phyloP scores from a whole-genome alignment of 2,888 invertebrate species.

The Drosophila testacea region DNA sequence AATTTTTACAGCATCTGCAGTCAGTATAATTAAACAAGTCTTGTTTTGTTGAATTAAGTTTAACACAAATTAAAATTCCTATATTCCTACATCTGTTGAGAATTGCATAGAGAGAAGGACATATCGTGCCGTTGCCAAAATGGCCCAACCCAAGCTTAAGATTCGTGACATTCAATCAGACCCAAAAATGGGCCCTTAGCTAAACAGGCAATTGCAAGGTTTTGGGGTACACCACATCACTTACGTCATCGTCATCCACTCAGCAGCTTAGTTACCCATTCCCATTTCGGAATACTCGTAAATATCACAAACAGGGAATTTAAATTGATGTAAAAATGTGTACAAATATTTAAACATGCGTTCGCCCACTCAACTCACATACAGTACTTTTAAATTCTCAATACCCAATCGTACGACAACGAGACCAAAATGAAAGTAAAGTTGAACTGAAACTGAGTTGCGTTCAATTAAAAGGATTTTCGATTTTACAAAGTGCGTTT shows the following conservation, averaged over 20 bases:
- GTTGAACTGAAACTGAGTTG: slow-evolving; percentile 61
- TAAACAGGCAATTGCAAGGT: slow-evolving; percentile 35
- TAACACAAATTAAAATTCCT: background rate
- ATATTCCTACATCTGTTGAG: background rate
- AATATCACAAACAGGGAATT: slow-evolving; percentile 67
- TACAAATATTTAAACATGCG: slow-evolving; percentile 71
- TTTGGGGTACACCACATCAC: slow-evolving; percentile 49
- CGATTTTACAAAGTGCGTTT: slow-evolving; percentile 77
- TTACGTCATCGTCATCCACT: slow-evolving; percentile 48
- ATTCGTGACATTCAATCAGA: slow-evolving; percentile 44
- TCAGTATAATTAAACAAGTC: background rate
- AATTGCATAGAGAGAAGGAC: background rate
- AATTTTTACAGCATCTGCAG: background rate
- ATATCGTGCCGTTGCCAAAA: slow-evolving; percentile 8
- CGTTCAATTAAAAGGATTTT: slow-evolving; percentile 78
- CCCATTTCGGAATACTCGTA: slow-evolving; percentile 31
- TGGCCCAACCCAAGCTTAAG: slow-evolving; percentile 24
- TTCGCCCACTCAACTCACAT: slow-evolving; percentile 10
- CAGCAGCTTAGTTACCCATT: slow-evolving; percentile 32
- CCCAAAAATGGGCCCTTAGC: slow-evolving; percentile 41
- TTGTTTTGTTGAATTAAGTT: background rate
- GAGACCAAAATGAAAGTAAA: slow-evolving; percentile 42
- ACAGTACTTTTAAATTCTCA: background rate
- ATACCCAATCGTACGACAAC: background rate
- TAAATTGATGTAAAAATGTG: slow-evolving; percentile 74